Evolutionary conservation across 1,140 invertebrate species (phyloP), one percentile per base, ranked within the genome.

Genomic region (Drosophila mojavensis): DNA sequence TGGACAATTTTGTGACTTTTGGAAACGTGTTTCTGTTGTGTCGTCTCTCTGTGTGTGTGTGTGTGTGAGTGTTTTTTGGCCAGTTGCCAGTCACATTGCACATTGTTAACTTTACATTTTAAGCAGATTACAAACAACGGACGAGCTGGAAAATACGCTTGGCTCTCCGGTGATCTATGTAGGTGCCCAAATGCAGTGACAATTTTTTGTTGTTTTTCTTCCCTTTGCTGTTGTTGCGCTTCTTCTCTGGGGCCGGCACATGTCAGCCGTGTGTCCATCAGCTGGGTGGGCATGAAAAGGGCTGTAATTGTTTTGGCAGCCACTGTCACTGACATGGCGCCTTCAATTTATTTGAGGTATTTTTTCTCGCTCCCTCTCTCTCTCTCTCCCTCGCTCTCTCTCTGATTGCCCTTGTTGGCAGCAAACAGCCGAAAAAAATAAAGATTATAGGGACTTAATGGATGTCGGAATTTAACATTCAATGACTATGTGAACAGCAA

Each of bases 91-190:
- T 56, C 61, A 54, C 59, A 20, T 36, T 55, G 73, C 72, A 80
- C 76, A 78, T 89, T 81, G 83, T 88, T 89, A 78, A 84, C 83
- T 88, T 89, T 89, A 83, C 70, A 80, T 88, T 74, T 89, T 80
- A 88, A 88, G 80, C 77, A 84, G 77, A 89, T 89, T 89, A 81
- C 84, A 84, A 84, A 81, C 74, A 89, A 65, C 54, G 64, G 30
- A 2, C 10, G 41, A 39, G 26, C 24, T 15, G 10, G 4, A 15
- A 30, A 11, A 24, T 41, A 41, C 24, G 47, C 15, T 4, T 4
- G 45, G 39, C 4, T n/a, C n/a, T n/a, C 0, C 36, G 13, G 24
- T 59, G 63, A 43, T 39, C 62, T 53, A 50, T 66, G 51, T 47
- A 55, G 51, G 51, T 70, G 47, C 45, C 55, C 55, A 45, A 41